Evolutionary conservation across 2,113 vertebrate species (phyloP), one percentile per base, ranked within the genome.

Genomic region (Aspidoscelis tigris): DNA sequence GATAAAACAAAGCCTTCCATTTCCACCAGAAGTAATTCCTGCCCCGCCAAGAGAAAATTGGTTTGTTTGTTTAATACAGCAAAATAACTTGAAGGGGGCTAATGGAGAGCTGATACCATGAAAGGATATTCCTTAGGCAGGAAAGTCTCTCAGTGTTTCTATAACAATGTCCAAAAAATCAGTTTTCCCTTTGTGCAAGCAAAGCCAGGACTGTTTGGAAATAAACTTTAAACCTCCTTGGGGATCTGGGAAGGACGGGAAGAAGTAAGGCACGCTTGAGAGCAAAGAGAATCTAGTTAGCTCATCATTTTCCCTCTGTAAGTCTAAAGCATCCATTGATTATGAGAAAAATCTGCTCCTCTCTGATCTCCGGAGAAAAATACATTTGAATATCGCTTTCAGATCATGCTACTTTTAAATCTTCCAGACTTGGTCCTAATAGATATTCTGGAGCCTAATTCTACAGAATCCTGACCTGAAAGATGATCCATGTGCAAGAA

Each of bases 31-130:
- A 91, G 76, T 91, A 91, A 93, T 81, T 84, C 76, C 82, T 84
- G 84, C 84, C 84, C 84, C 87, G 85, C 93, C 93, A 93, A 92
- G 80, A 92, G 82, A 91, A 94, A 91, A 92, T 87, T 90, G 88
- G 90, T 86, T 87, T 90, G 88, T 90, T 86, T 92, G 90, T 88
- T 78, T 92, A 92, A 95, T 69, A 78, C 89, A 80, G 61, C 84
- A 79, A 78, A 84, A 89, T 88, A 88, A 90, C 87, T 85, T 91
- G 58, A 61, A 61, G 86, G 9, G 39, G 92, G 90, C 90, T 90
- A 84, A 70, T 39, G 91, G 90, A 82, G 71, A 91, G 84, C 90
- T 90, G 91, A 89, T 84, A 84, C 75, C 88, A 95, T 89, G 84
- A 88, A 55, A 78, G 79, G 83, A 81, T 89, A 80, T 68, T 44